Evolutionary conservation across 2,113 vertebrate species (phyloP).

Genomic region (Silurus meridionalis): DNA sequence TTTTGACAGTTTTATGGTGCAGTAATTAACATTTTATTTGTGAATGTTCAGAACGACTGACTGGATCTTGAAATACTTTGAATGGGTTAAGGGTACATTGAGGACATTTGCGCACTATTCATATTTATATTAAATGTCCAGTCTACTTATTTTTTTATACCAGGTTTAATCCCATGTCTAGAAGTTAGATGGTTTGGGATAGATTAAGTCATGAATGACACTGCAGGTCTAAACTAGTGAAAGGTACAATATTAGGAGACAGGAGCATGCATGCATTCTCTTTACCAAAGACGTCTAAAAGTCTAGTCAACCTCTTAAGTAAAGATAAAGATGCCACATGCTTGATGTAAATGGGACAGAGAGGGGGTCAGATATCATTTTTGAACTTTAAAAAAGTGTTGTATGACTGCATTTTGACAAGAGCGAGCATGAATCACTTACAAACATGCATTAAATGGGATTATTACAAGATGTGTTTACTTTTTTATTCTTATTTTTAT

Average conservation of each 20-base stretch:
- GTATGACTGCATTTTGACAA: not conserved
- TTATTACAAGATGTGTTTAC: not conserved
- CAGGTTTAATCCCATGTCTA: slow-evolving; percentile 22
- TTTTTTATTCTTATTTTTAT: not conserved
- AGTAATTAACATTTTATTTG: slow-evolving; percentile 35
- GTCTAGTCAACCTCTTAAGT: not conserved
- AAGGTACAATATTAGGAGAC: not conserved
- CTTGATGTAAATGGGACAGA: not conserved
- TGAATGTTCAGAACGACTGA: slow-evolving; percentile 18
- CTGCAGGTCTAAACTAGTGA: not conserved
- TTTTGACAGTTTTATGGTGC: slow-evolving; percentile 20
- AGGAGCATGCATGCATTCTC: not conserved
- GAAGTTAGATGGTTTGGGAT: slow-evolving; percentile 11
- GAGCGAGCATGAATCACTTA: not conserved
- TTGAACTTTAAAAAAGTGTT: not conserved
- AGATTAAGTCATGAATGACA: not conserved
- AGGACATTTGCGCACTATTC: slow-evolving; percentile 50
- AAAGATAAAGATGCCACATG: not conserved
- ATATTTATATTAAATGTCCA: slow-evolving; percentile 43
- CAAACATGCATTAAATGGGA: slow-evolving; percentile 10
- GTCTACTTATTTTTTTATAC: slow-evolving; percentile 15
- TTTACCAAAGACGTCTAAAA: slow-evolving; percentile 5
- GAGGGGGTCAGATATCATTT: not conserved
- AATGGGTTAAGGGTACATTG: slow-evolving; percentile 36
- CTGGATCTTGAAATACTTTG: slow-evolving; percentile 16